phyloP scores from a whole-genome alignment of 2,888 invertebrate species.

The Microdon myrmicae region DNA sequence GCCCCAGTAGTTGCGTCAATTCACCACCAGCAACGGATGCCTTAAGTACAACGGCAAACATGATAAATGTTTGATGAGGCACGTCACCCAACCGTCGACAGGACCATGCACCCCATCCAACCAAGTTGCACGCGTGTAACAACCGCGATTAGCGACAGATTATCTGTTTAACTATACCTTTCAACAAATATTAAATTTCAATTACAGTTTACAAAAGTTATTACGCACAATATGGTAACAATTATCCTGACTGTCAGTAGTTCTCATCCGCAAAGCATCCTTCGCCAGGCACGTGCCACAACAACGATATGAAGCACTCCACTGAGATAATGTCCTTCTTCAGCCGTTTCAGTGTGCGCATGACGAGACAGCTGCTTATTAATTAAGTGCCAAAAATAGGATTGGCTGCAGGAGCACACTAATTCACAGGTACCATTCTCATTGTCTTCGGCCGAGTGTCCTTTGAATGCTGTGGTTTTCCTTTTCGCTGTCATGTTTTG shows the following conservation, averaged over 20 bases:
- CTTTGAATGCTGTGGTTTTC: not conserved
- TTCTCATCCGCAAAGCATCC: constrained; percentile 32
- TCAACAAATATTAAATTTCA: constrained; percentile 66
- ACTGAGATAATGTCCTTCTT: constrained; percentile 27
- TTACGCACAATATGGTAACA: constrained; percentile 46
- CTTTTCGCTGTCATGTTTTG: too few species aligned
- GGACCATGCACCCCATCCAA: too few species aligned
- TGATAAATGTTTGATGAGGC: constrained; percentile 33
- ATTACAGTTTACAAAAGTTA: constrained; percentile 58
- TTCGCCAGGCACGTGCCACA: constrained; percentile 34
- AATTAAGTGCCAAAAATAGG: constrained; percentile 44
- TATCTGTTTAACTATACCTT: constrained; percentile 60
- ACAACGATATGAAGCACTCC: constrained; percentile 26
- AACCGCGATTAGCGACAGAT: constrained; percentile 12
- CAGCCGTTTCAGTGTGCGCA: constrained; percentile 8
- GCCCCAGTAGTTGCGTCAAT: too few species aligned
- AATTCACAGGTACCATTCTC: too few species aligned
- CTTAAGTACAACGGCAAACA: constrained; percentile 49
- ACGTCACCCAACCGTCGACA: not conserved
- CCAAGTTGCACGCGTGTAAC: not conserved
- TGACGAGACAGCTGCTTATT: constrained; percentile 52
- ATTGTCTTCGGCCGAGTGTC: constrained; percentile 1
- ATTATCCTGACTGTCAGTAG: constrained; percentile 50
- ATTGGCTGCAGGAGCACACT: too few species aligned
- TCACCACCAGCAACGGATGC: too few species aligned